These are phyloP conservation scores for Cochlearius cochlearius DNA, from an alignment of 2,113 vertebrate genomes.

Conservation along the genomic window DNA sequence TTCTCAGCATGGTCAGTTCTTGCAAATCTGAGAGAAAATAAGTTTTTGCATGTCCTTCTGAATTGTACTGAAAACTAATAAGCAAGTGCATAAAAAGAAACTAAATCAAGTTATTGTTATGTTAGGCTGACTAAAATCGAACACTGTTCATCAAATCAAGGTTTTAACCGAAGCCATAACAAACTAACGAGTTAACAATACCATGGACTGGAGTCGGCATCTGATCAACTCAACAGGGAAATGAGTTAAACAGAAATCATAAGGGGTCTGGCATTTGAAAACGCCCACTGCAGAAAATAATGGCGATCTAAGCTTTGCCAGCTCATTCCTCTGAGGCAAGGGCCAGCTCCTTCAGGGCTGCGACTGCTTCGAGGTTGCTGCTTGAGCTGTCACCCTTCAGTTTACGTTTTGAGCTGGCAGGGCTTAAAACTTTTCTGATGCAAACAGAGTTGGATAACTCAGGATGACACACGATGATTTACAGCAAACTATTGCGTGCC, in stretches of 20 bases:
- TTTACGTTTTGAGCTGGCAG: neutral
- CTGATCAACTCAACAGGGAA: neutral
- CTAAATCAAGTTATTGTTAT: neutral
- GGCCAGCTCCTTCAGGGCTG: neutral
- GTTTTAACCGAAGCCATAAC: neutral
- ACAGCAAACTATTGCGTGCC: neutral
- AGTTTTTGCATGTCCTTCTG: neutral
- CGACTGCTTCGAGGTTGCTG: neutral
- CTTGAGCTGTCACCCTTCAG: neutral
- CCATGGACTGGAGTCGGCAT: neutral
- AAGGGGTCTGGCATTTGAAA: neutral
- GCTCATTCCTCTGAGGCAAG: neutral
- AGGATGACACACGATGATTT: neutral
- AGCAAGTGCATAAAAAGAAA: neutral
- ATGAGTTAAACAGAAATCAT: neutral
- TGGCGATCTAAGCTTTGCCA: neutral
- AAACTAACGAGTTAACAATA: neutral
- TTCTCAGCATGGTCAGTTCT: neutral
- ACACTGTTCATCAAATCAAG: neutral
- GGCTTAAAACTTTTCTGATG: neutral
- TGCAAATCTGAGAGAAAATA: neutral
- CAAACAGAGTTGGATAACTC: neutral
- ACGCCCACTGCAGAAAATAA: neutral
- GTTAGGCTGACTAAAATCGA: neutral
- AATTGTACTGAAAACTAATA: neutral